Evolutionary conservation across 2,888 invertebrate genomes (phyloP).

Genomic region (Thymelicus sylvestris): DNA sequence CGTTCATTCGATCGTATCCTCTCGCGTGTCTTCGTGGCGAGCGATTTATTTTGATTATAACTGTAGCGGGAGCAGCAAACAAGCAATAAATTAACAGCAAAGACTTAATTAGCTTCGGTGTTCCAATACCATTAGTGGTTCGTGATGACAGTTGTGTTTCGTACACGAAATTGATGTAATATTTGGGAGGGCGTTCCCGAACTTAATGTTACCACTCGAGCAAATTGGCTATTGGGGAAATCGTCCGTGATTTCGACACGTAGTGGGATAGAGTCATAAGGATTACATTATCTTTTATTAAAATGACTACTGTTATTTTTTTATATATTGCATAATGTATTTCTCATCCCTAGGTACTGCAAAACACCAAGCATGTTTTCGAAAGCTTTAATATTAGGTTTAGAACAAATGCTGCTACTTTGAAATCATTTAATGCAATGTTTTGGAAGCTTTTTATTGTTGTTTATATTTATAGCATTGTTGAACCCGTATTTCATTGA

Average conservation of each 20-base stretch:
- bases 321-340: no score
- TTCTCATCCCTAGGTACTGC: no score
- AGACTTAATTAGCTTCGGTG: slow-evolving; percentile 78
- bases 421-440: no score
- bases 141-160: slow-evolving; percentile 71
- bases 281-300: background rate
- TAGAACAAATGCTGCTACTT: no score
- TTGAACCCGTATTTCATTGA: no score
- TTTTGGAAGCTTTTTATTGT: no score
- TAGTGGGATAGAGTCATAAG: slow-evolving; percentile 10
- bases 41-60: slow-evolving; percentile 82
- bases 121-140: slow-evolving; percentile 79
- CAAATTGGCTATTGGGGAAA: slow-evolving; percentile 49
- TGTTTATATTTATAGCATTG: no score
- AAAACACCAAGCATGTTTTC: no score
- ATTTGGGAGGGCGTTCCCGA: slow-evolving; percentile 62
- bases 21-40: slow-evolving; percentile 74
- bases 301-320: background rate
- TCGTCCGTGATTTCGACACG: slow-evolving; percentile 40
- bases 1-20: slow-evolving; percentile 75
- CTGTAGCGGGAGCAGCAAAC: slow-evolving; percentile 71
- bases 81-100: slow-evolving; percentile 78
- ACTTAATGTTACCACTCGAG: slow-evolving; percentile 57
- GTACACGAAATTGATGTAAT: slow-evolving; percentile 71
- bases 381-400: no score